A percentile compares a stretch with the other conserved stretches of the same genome.
Conservation (phyloP, 2,888 invertebrate genomes). For the Tetramorium bicarinatum region DNA sequence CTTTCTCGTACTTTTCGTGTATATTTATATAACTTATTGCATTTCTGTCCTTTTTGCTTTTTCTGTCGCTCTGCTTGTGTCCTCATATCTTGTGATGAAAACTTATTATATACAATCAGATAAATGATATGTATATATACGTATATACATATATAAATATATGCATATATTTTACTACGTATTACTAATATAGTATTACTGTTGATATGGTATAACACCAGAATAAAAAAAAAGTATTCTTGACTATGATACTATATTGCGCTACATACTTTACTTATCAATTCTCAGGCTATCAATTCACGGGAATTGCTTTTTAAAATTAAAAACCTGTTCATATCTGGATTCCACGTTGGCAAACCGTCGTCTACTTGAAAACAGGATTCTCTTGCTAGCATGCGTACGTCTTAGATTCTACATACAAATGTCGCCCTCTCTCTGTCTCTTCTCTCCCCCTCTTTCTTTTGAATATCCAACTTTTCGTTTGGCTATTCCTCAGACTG, state of each 20-base stretch:
- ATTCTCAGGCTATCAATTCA: background rate
- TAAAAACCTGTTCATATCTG: slow-evolving; percentile 6
- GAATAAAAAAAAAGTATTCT: background rate
- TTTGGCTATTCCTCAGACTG: background rate
- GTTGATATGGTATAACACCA: background rate
- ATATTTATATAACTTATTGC: background rate
- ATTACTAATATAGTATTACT: background rate
- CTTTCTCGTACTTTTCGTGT: slow-evolving; percentile 10
- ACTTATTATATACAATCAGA: background rate
- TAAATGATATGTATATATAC: background rate
- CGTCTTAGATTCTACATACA: slow-evolving; percentile 38
- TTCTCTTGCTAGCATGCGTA: slow-evolving; percentile 23
- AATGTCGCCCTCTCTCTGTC: background rate
- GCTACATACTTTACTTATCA: background rate
- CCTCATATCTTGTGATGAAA: background rate
- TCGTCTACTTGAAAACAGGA: slow-evolving; percentile 31
- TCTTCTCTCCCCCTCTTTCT: background rate
- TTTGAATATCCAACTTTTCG: background rate
- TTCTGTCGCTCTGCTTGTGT: background rate
- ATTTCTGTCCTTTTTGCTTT: background rate
- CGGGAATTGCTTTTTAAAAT: background rate
- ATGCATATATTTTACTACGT: too few relatives aligned
- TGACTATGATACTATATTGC: background rate
- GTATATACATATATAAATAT: background rate
- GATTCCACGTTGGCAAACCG: slow-evolving; percentile 7